Base-by-base conservation (phyloP, 2,797 vertebrate genomes). In the Centroberyx gerrardi region DNA sequence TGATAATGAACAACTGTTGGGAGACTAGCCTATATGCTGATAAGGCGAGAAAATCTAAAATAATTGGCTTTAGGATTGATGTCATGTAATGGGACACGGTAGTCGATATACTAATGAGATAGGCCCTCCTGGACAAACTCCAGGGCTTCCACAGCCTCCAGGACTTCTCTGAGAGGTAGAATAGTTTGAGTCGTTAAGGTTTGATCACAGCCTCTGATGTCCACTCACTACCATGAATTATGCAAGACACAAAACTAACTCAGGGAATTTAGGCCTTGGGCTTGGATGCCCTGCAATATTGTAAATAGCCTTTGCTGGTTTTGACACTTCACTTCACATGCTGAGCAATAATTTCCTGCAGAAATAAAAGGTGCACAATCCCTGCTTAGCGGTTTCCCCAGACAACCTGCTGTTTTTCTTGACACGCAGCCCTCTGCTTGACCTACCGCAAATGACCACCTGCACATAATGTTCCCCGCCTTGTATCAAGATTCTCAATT, bases 221-320 rank as follows among this genome's bases (percentile, higher is more conserved):
- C 42, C 77, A 70, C 68, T 81, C 38, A 44, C 69, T 68, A 5
- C 68, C 28, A 78, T 83, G 42, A 82, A 84, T 84, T 78, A 84
- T 78, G 56, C 52, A 80, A n/a, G 15, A 54, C 53, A 62, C 52
- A 73, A 72, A 65, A 55, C 29, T 52, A 62, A 42, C 68, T 59
- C 12, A n/a, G 44, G 29, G 44, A 31, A 29, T 74, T 38, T 8
- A 64, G 66, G 53, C 38, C 33, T 48, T 48, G 42, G 51, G 8
- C 64, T 68, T 65, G 15, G 69, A 73, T 36, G 55, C 15, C 56
- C 59, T 51, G 53, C 71, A 67, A n/a, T 62, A 61, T 42, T 46
- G 13, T 44, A 44, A 44, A 44, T 14, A 44, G 42, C n/a, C 18
- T 52, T 44, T 14, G 13, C 13, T 44, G 3, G 2, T 9, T 52